Conservation (phyloP, 2,797 vertebrate genomes). For the Moxostoma hubbsi region DNA sequence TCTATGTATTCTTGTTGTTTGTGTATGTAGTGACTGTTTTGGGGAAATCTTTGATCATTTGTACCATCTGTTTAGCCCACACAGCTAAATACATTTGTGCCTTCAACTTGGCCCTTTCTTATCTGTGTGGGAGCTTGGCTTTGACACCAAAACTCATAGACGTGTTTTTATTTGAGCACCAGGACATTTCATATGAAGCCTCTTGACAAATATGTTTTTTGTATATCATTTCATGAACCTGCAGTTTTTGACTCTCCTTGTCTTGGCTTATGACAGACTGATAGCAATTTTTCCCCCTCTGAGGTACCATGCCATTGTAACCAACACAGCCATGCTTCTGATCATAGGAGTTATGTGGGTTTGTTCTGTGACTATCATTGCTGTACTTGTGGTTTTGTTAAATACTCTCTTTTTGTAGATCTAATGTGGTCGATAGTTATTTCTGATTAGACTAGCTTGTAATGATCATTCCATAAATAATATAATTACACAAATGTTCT, state of each 20-base stretch:
- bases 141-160: constrained; percentile 52
- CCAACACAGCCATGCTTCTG: constrained; percentile 32
- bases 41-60: constrained; percentile 55
- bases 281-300: constrained; percentile 57
- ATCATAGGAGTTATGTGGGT: neutral
- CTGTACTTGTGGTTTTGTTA: constrained; percentile 37
- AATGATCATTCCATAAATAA: constrained; percentile 56
- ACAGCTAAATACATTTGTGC: constrained; percentile 52
- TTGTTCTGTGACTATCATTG: constrained; percentile 1
- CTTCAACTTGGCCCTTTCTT: constrained; percentile 44
- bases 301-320: constrained; percentile 45
- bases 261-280: constrained; percentile 48
- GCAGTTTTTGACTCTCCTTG: too few relatives aligned
- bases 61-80: too few relatives aligned
- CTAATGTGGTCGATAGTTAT: constrained; percentile 61
- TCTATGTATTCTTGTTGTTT: constrained; percentile 34
- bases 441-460: constrained; percentile 66
- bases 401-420: constrained; percentile 67
- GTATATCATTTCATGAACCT: too few relatives aligned
- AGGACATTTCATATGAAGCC: constrained; percentile 48
- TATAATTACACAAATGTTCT: neutral
- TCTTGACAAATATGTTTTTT: constrained; percentile 2
- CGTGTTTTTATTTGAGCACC: constrained; percentile 46
- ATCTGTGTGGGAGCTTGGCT: constrained; percentile 49
- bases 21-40: constrained; percentile 52